Percentiles rank a stretch among this genome's conserved stretches.
Evolutionary conservation across 2,797 vertebrate genomes (phyloP).

Genomic region (Xenentodon cancila): DNA sequence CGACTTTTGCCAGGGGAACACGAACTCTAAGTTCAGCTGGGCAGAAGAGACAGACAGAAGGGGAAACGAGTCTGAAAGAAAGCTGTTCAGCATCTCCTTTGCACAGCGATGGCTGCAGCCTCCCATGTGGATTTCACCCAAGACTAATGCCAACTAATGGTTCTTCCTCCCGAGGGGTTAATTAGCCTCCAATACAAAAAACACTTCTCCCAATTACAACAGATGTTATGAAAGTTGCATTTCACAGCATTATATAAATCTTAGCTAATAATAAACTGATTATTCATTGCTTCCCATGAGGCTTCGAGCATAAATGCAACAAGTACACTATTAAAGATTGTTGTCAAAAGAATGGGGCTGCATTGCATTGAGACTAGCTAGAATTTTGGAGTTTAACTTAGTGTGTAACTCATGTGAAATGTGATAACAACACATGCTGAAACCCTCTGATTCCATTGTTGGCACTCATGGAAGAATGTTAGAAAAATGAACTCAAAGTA

Average conservation of each 20-base stretch:
- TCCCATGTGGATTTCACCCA: slow-evolving; percentile 7
- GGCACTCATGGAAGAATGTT: too few species aligned
- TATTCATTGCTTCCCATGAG: too few species aligned
- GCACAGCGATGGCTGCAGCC: neutral
- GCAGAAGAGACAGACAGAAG: slow-evolving; percentile 9
- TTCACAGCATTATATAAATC: neutral
- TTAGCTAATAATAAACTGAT: neutral
- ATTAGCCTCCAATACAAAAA: slow-evolving; percentile 20
- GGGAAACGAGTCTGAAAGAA: neutral
- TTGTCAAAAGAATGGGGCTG: too few species aligned
- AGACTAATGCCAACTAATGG: slow-evolving; percentile 5
- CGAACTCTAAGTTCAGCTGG: slow-evolving; percentile 1
- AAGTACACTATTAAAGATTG: too few species aligned
- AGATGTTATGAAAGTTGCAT: neutral
- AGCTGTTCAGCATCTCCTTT: neutral
- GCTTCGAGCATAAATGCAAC: too few species aligned
- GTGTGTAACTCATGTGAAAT: too few species aligned
- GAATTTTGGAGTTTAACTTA: too few species aligned
- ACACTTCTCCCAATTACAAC: neutral
- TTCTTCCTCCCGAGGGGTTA: slow-evolving; percentile 20
- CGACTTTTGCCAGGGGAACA: slow-evolving; percentile 1
- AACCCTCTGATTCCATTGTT: too few species aligned
- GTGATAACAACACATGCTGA: too few species aligned
- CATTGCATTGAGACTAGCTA: too few species aligned
- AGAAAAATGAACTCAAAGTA: too few species aligned